A percentile compares a stretch with the other conserved stretches of the same genome.
Evolutionary conservation across 1,140 invertebrate genomes (phyloP).

Genomic region (Orchestia grillus): DNA sequence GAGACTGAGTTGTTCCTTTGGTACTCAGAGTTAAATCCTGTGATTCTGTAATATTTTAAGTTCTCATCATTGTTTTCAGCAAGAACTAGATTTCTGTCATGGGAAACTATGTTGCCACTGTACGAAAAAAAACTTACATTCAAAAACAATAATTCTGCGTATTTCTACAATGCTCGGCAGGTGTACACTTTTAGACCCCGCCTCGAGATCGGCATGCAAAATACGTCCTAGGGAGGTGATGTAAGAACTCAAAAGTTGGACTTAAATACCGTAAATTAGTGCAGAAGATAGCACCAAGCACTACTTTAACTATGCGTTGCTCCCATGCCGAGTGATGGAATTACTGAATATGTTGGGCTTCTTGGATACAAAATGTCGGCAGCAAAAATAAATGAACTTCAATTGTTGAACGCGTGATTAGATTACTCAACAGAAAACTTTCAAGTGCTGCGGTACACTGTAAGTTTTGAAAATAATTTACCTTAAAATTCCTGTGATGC

Average conservation of each 20-base stretch:
- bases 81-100: background rate
- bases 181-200: background rate
- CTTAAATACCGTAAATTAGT: background rate
- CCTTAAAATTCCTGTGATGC: background rate
- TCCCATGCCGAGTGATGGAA: background rate
- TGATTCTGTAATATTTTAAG: background rate
- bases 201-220: background rate
- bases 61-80: background rate
- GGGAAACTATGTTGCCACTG: background rate
- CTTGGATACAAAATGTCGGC: background rate
- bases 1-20: too few species aligned
- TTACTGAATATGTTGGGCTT: background rate
- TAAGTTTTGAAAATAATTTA: background rate
- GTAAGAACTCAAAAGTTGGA: background rate
- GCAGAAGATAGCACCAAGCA: background rate
- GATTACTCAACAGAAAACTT: too few species aligned
- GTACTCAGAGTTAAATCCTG: background rate
- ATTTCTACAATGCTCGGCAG: background rate
- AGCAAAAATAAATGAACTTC: background rate
- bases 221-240: background rate
- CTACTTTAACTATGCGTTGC: background rate
- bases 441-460: background rate
- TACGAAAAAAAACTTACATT: background rate
- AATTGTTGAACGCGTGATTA: too few species aligned
- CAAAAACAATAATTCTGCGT: background rate